These are phyloP conservation scores for Harmothoe impar DNA, from an alignment of 2,888 invertebrate species.

Conservation along the genomic window DNA sequence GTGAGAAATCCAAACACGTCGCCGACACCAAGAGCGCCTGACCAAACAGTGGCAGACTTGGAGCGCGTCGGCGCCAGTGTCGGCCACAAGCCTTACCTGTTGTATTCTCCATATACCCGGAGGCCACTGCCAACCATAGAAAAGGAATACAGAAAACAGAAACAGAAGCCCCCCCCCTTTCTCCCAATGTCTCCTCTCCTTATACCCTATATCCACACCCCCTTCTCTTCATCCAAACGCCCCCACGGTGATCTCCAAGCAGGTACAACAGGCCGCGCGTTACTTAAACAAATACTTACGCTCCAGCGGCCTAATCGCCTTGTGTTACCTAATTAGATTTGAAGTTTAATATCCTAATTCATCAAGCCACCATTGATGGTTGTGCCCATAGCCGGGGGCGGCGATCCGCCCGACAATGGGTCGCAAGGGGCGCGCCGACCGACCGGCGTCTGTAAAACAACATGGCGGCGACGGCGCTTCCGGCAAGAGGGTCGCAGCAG, in stretches of 20 bases:
- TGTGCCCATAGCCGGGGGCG: neutral
- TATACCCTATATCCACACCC: too few relatives aligned
- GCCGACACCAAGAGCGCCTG: constrained; percentile 29
- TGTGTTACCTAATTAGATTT: constrained; percentile 56
- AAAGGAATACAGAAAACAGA: neutral
- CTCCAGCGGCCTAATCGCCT: constrained; percentile 29
- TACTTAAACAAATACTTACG: constrained; percentile 27
- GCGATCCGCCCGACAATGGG: neutral
- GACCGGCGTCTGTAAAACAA: constrained; percentile 36
- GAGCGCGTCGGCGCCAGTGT: constrained; percentile 4
- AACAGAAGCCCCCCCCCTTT: neutral
- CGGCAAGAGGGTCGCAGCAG: neutral
- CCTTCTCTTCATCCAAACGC: too few relatives aligned
- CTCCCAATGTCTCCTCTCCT: neutral
- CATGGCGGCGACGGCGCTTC: constrained; percentile 37
- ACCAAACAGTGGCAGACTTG: constrained; percentile 1
- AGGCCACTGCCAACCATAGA: neutral
- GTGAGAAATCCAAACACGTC: constrained; percentile 55
- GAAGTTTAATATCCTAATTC: constrained; percentile 50
- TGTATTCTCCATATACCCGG: neutral
- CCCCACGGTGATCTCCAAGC: too few relatives aligned
- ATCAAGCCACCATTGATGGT: neutral
- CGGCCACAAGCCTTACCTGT: neutral
- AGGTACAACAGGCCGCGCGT: neutral
- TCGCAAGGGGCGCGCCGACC: neutral